A percentile compares a stretch with the other conserved stretches of the same genome.
Evolutionary conservation across 2,797 vertebrate species (phyloP).

Genomic region (Cyclopterus lumpus): DNA sequence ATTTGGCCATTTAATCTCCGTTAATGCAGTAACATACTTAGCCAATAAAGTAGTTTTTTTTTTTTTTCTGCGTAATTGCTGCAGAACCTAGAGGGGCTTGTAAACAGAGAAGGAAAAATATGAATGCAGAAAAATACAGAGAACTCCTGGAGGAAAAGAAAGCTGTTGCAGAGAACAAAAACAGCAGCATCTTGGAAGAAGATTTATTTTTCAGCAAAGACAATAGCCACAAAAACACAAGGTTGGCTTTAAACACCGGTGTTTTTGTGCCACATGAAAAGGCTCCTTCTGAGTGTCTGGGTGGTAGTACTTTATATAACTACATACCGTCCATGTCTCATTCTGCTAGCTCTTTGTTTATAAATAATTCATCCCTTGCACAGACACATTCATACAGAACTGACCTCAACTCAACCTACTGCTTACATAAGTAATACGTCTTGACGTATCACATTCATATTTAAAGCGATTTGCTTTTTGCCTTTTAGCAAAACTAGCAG

Average conservation of each 20-base stretch:
- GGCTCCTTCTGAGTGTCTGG: background rate
- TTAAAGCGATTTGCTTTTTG: conserved; percentile 47
- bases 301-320: conserved; percentile 10
- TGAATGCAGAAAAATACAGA: conserved; percentile 31
- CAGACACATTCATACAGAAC: conserved; percentile 11
- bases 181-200: conserved; percentile 17
- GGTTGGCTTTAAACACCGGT: background rate
- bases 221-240: background rate
- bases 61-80: conserved; percentile 28
- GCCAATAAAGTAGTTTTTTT: background rate
- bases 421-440: conserved; percentile 43
- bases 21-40: background rate
- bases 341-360: conserved; percentile 1
- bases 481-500: background rate
- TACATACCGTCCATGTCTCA: background rate
- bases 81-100: conserved; percentile 13
- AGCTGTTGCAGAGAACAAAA: conserved; percentile 35
- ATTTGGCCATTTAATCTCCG: background rate
- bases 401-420: conserved; percentile 17
- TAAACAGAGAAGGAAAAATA: conserved; percentile 12
- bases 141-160: conserved; percentile 9
- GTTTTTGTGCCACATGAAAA: conserved; percentile 33
- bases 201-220: conserved; percentile 39
- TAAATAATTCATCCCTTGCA: conserved; percentile 44
- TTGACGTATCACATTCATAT: conserved; percentile 42